Evolutionary conservation across 2,113 vertebrate species (phyloP).

Genomic region (Cyanoderma ruficeps): DNA sequence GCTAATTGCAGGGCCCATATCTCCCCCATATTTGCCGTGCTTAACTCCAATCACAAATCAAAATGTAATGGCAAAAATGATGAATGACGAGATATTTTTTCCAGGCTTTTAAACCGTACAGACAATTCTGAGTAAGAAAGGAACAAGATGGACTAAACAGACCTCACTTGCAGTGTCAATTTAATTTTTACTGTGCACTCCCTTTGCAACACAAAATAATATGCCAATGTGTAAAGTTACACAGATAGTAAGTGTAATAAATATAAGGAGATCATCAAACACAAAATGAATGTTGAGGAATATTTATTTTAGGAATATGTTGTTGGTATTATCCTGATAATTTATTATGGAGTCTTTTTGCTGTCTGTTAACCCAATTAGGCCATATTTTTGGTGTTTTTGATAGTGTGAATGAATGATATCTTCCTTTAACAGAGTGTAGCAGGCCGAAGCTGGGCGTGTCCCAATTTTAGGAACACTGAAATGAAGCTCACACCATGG

Average conservation of each 20-base stretch:
- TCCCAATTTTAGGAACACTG: too few relatives aligned
- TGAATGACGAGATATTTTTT: neutral
- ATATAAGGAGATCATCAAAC: neutral
- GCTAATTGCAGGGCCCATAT: neutral
- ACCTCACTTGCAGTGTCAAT: neutral
- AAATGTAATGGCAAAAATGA: neutral
- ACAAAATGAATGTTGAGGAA: neutral
- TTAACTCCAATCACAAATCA: neutral
- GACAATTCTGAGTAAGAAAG: neutral
- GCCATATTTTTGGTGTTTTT: neutral
- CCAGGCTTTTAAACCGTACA: neutral
- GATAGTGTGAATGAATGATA: neutral
- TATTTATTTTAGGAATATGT: neutral
- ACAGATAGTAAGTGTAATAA: neutral
- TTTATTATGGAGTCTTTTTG: neutral
- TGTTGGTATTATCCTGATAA: neutral
- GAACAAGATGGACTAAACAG: neutral
- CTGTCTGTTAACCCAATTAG: neutral
- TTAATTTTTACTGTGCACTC: neutral
- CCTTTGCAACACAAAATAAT: neutral
- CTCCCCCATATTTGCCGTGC: neutral
- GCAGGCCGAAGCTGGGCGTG: too few relatives aligned
- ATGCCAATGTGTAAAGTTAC: neutral
- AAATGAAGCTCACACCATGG: too few relatives aligned
- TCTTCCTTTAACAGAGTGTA: neutral